Conservation (phyloP, 1,140 invertebrate species). For the Spodoptera litura region DNA sequence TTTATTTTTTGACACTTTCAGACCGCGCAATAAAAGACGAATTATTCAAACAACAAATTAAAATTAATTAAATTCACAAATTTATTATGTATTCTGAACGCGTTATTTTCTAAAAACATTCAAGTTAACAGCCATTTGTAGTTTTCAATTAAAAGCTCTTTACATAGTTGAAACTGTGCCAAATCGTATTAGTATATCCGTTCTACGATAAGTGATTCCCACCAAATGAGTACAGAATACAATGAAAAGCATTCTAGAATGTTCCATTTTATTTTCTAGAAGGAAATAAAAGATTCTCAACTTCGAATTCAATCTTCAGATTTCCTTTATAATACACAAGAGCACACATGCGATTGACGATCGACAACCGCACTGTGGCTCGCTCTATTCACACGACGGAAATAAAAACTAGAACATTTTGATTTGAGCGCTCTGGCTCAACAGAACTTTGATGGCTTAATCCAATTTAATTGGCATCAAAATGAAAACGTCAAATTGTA, state of each 20-base stretch:
- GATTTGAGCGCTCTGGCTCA: background rate
- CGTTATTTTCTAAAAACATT: too few relatives aligned
- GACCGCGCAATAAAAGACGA: too few relatives aligned
- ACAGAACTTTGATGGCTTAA: constrained; percentile 7
- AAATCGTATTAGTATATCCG: constrained; percentile 22
- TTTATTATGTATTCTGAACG: too few relatives aligned
- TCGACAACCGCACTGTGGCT: too few relatives aligned
- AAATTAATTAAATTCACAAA: too few relatives aligned
- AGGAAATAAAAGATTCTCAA: too few relatives aligned
- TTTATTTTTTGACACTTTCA: too few relatives aligned
- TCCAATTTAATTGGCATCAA: constrained; percentile 1
- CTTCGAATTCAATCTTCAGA: too few relatives aligned
- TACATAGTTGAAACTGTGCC: constrained; percentile 25
- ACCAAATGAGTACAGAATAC: constrained; percentile 5
- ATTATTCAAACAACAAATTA: too few relatives aligned
- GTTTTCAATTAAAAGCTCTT: constrained; percentile 24
- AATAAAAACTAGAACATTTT: background rate
- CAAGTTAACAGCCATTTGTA: background rate
- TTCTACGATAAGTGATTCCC: constrained; percentile 7
- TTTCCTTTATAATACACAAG: too few relatives aligned
- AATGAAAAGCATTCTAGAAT: background rate
- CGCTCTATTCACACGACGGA: background rate
- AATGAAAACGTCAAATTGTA: constrained; percentile 27
- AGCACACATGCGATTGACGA: too few relatives aligned
- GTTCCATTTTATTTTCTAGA: background rate